Conservation (phyloP, 2,888 invertebrate species). For the Cremastinae sp. region DNA sequence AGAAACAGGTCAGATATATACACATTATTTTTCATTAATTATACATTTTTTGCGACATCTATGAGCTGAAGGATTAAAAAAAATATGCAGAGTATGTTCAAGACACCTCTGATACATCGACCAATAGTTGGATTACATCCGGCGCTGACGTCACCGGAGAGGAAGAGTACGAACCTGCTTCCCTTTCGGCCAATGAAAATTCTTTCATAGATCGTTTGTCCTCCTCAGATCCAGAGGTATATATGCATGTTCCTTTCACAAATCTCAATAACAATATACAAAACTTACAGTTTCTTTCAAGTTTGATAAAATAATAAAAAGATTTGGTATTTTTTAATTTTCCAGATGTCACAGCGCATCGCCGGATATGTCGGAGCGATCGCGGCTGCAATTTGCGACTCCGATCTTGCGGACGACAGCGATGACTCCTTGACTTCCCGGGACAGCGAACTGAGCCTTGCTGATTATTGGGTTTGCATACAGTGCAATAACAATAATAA, state of each 20-base stretch:
- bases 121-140: conserved; percentile 66
- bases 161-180: conserved; percentile 73
- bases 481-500: conserved; percentile 84
- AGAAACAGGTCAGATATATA: conserved; percentile 82
- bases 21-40: conserved; percentile 4
- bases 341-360: conserved; percentile 64
- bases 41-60: conserved; percentile 8
- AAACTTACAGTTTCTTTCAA: conserved; percentile 29
- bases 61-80: not conserved
- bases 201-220: conserved; percentile 64
- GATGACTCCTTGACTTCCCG: conserved; percentile 71
- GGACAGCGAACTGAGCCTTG: conserved; percentile 81
- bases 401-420: conserved; percentile 73
- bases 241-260: not conserved
- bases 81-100: conserved; percentile 66
- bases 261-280: no score
- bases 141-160: conserved; percentile 66
- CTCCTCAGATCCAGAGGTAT: conserved; percentile 73
- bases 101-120: conserved; percentile 73
- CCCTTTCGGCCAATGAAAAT: conserved; percentile 69
- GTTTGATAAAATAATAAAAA: not conserved
- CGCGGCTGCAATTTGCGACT: conserved; percentile 65
- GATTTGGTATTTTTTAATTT: no score
- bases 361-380: conserved; percentile 66
- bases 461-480: conserved; percentile 85